These are phyloP conservation scores for Lordiphosa andalusiaca DNA, from an alignment of 2,888 invertebrate genomes.

Conservation along the genomic window DNA sequence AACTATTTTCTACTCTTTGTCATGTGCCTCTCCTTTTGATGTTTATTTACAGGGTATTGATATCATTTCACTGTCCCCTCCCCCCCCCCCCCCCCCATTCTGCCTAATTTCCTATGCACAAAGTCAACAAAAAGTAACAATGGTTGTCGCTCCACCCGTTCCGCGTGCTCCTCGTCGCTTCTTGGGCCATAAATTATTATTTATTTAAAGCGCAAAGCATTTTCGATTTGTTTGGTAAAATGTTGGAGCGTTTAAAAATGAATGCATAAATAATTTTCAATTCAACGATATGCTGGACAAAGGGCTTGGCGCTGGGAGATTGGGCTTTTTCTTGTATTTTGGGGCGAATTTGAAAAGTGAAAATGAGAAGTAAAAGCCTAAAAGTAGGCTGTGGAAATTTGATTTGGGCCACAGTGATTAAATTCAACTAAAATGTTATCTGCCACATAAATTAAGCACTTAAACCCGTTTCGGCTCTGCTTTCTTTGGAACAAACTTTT, in stretches of 20 bases:
- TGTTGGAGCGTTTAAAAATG: conserved; percentile 12
- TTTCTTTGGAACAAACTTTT: conserved; percentile 1
- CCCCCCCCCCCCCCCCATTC: too few species aligned
- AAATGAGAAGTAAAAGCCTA: too few species aligned
- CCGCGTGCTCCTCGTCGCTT: neutral
- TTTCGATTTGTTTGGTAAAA: conserved; percentile 6
- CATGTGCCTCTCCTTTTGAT: too few species aligned
- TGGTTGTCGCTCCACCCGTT: conserved; percentile 3
- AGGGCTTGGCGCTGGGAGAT: neutral
- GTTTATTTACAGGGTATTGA: conserved; percentile 2
- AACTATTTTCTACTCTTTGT: too few species aligned
- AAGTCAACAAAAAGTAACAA: conserved; percentile 25
- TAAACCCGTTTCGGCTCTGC: conserved; percentile 21
- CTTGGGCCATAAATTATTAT: conserved; percentile 36
- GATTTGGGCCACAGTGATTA: too few species aligned
- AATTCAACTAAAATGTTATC: too few species aligned
- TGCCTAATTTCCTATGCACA: conserved; percentile 25
- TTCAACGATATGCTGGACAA: conserved; percentile 6
- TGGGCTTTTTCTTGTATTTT: neutral
- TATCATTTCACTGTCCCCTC: neutral
- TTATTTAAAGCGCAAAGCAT: conserved; percentile 36
- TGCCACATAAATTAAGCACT: conserved; percentile 51
- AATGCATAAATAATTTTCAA: conserved; percentile 21
- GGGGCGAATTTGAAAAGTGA: neutral
- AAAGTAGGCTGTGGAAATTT: too few species aligned